Base-by-base conservation (phyloP, 1,140 invertebrate species). In the Contarinia nasturtii region DNA sequence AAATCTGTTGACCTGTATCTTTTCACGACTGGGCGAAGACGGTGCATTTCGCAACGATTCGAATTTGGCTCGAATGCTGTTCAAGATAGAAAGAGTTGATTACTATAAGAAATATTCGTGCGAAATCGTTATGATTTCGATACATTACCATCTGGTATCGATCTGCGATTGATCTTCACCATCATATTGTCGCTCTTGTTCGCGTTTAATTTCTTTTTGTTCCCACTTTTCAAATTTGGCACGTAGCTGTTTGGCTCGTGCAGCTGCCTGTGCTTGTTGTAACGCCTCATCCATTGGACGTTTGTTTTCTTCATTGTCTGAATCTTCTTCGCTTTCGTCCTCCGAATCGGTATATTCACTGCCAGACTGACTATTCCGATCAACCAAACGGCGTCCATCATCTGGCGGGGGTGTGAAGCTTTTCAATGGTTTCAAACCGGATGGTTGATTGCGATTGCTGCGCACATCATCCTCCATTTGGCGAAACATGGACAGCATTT, bases 141-240 rank as follows among this genome's bases (percentile, higher is more conserved):
- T 36, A 11, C 36, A 56, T 59, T 65, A 56, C 70, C 69, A 57
- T 57, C 55, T 75, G 86, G 34, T 81, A 57, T 86, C 82, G 52
- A 84, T 74, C 54, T 74, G 77, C 2, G 70, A 62, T 48, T 77
- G 71, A 46, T 77, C 76, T 2, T 75, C 67, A 42, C 75, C 70
- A 53, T 68, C 61, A 22, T 60, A 57, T 2, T 65, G 54, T 50
- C 67, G 65, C 2, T 63, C 55, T 11, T 54, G 55, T 52, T 69
- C 65, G 2, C 65, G 58, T 54, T 74, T 73, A 2, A 73, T 76
- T 54, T 84, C 81, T 15, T 75, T 75, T 38, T 75, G 75, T 54
- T 86, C 79, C 86, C 90, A 90, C 54, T 83, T 77, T 64, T 95
- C 91, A 68, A 95, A 95, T 62, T 88, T 89, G 36, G 80, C 85